Evolutionary conservation across 2,888 invertebrate species (phyloP).

Genomic region (Tribolium freemani): DNA sequence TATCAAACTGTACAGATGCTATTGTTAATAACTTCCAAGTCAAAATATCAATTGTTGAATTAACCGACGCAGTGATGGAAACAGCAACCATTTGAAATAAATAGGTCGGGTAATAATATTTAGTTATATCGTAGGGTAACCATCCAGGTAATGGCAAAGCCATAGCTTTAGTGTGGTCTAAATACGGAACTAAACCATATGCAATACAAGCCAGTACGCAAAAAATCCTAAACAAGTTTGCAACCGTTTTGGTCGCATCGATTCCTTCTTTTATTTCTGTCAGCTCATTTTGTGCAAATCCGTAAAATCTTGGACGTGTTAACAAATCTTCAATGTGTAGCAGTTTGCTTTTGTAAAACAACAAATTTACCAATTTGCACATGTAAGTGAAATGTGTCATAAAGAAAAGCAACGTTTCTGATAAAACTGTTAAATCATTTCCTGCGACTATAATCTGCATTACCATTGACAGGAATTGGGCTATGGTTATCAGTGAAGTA

Average conservation of each 20-base stretch:
- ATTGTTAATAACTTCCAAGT: conserved; percentile 18
- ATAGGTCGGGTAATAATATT: conserved; percentile 13
- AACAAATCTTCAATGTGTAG: conserved; percentile 1
- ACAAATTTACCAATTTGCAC: conserved; percentile 11
- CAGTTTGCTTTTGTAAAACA: background rate
- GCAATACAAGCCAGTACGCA: too few relatives aligned
- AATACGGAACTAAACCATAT: background rate
- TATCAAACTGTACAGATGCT: conserved; percentile 14
- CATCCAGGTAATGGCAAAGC: conserved; percentile 26
- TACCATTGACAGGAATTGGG: conserved; percentile 7
- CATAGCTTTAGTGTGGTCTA: background rate
- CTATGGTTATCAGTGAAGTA: background rate
- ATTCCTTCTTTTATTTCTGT: background rate
- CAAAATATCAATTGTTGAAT: conserved; percentile 28
- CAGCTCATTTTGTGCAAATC: background rate
- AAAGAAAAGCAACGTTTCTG: conserved; percentile 8
- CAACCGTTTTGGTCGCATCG: background rate
- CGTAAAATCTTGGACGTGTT: conserved; percentile 4
- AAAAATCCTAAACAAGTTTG: background rate
- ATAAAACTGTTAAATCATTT: conserved; percentile 7
- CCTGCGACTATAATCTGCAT: conserved; percentile 4
- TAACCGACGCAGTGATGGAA: conserved; percentile 22
- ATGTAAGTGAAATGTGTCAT: conserved; percentile 4
- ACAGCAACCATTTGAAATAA: conserved; percentile 30
- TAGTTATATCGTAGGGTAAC: conserved; percentile 15